Base-by-base conservation (phyloP, 2,888 invertebrate species). In the Seira sanloemensis region DNA sequence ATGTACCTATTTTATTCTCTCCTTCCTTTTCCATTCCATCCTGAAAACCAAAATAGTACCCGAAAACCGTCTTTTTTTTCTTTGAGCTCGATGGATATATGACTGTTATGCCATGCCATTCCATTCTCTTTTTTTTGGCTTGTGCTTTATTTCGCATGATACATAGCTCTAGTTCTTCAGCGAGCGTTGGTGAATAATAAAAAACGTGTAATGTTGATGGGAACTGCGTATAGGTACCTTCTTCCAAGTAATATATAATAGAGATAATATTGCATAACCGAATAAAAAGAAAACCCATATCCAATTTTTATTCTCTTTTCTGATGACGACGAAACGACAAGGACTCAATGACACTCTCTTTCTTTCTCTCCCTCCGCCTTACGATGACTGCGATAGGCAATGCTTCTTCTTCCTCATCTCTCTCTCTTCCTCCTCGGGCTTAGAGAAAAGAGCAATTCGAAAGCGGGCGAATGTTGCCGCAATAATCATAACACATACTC, bases 401-500 rank as follows among this genome's bases (percentile, higher is more conserved):
- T 82, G 76, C 67, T 50, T 82, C 76, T 76, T 76, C 50, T 68
- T 81, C 80, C 46, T 67, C 68, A 50, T 75, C 66, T 46, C 5
- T 12, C 5, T 37, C 37, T 37, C 5, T n/a, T n/a, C 37, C 58
- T 24, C 16, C 65, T 23, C 25, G 25, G n/a, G 37, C 37, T 37
- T 37, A 23, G 23, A 68, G 4, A 58, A 58, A 73, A 72, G 27
- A 50, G 75, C 81, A 81, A 81, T 82, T 82, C 82, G 54, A 76
- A 19, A 46, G 72, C 37, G 37, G 37, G 37, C 4, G 37, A 37
- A 37, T 37, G 37, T 37, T 37, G 37, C 72, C 65, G 67, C 72
- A 82, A 82, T 82, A 82, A 82, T 82, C 82, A 77, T 82, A 82
- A 82, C 76, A 77, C 82, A 82, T 71, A 72, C 72, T 76, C 82